These are phyloP conservation scores for Emberiza fucata DNA, from an alignment of 2,113 vertebrate genomes.

Conservation along the genomic window DNA sequence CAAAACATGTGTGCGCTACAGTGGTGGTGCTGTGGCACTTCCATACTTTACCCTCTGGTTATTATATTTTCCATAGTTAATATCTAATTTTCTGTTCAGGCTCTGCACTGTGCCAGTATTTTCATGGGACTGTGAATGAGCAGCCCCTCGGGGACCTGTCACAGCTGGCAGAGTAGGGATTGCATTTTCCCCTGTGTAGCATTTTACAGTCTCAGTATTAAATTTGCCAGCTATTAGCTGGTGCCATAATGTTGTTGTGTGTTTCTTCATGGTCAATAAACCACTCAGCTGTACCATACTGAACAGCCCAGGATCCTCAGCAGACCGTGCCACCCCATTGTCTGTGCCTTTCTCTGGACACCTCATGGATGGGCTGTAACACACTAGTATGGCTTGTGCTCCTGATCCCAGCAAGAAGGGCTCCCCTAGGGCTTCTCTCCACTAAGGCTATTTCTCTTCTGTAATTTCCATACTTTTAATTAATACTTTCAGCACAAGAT, in stretches of 20 bases:
- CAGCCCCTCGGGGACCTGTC: accelerated
- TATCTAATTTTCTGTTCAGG: background rate
- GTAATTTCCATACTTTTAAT: background rate
- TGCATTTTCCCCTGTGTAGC: background rate
- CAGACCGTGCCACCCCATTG: accelerated
- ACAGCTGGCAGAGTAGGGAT: accelerated
- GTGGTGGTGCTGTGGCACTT: background rate
- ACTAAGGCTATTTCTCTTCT: accelerated
- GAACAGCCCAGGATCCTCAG: background rate
- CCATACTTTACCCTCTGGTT: background rate
- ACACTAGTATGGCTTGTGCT: accelerated
- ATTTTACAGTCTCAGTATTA: background rate
- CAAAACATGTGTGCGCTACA: accelerated
- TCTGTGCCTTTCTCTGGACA: accelerated
- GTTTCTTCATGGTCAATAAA: background rate
- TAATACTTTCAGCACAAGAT: background rate
- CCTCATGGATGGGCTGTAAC: accelerated
- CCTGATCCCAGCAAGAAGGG: background rate
- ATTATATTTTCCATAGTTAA: background rate
- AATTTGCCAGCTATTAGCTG: background rate
- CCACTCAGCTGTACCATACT: background rate
- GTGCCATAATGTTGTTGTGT: background rate
- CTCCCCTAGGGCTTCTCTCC: background rate
- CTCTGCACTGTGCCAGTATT: background rate
- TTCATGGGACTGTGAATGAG: accelerated